Base-by-base conservation (phyloP, 2,113 vertebrate species). In the Megaleporinus macrocephalus region DNA sequence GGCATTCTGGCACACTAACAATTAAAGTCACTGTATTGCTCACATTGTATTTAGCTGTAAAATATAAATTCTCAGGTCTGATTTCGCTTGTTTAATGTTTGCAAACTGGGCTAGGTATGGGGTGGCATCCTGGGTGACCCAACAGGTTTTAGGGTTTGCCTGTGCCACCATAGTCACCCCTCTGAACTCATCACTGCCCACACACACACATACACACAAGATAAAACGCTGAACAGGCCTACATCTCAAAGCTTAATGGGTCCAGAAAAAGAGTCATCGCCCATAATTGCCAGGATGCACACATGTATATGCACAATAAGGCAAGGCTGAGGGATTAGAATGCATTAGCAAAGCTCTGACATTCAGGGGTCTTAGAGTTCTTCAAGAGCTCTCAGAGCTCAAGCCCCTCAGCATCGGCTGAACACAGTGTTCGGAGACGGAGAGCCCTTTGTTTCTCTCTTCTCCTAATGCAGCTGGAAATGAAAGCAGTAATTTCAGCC, bases 331-430 rank as follows among this genome's bases (percentile, higher is more conserved):
- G n/a, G 29, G 55, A 83, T 78, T 83, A 73, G 68, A 18, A 55
- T 73, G 76, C 59, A 73, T 78, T 74, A 81, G 33, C n/a, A 41
- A 36, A 65, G 53, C 36, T 78, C 36, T 33, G 27, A 62, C n/a
- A 55, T 78, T 30, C 26, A 53, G 47, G 33, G 22, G 55, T 73
- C 47, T 69, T 27, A 5, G 20, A 78, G 61, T 72, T 47, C 26
- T 72, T 78, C 20, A 61, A 81, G 81, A 76, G 85, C 78, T 82
- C 81, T 83, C 84, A 69, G 59, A 85, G 41, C 26, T 74, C 47
- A 55, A 77, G 68, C 14, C 66, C 27, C 75, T 83, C 83, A 69
- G 63, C 29, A 73, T 13, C 76, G 78, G 75, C 61, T 73, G 57
- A 47, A 26, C 78, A 29, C 30, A 79, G 65, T 75, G 66, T 53